phyloP scores from a whole-genome alignment of 2,797 vertebrate species.

The Artibeus lituratus region DNA sequence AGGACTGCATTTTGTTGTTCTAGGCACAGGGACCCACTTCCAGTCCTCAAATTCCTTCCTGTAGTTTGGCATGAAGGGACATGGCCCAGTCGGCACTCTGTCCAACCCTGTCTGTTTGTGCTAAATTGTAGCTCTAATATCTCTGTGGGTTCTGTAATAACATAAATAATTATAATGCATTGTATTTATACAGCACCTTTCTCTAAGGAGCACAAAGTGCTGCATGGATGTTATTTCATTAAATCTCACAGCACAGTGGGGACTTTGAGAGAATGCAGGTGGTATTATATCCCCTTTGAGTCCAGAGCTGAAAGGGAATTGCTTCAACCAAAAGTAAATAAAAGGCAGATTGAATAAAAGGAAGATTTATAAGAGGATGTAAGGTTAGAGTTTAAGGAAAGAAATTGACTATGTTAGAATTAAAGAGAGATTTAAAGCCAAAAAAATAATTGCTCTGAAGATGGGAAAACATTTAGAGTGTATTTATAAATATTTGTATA shows the following conservation, averaged over 20 bases:
- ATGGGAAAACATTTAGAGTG: background rate
- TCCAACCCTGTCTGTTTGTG: background rate
- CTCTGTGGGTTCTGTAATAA: constrained; percentile 44
- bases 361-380: constrained; percentile 32
- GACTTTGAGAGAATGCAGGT: constrained; percentile 8
- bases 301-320: constrained; percentile 34
- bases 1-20: background rate
- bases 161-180: constrained; percentile 60
- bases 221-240: constrained; percentile 33
- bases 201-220: constrained; percentile 22
- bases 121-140: constrained; percentile 42
- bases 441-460: background rate
- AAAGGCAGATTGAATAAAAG: constrained; percentile 47
- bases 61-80: background rate
- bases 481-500: background rate
- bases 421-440: constrained; percentile 34
- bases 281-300: constrained; percentile 45
- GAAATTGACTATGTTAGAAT: constrained; percentile 36
- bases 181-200: constrained; percentile 47
- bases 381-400: constrained; percentile 36
- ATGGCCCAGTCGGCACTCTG: background rate
- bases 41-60: background rate
- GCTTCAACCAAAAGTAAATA: constrained; percentile 62
- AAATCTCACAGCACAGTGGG: constrained; percentile 26
- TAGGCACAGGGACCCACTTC: background rate